These are phyloP conservation scores for Ailuropoda melanoleuca DNA, from an alignment of 2,113 vertebrate species.

Conservation along the genomic window DNA sequence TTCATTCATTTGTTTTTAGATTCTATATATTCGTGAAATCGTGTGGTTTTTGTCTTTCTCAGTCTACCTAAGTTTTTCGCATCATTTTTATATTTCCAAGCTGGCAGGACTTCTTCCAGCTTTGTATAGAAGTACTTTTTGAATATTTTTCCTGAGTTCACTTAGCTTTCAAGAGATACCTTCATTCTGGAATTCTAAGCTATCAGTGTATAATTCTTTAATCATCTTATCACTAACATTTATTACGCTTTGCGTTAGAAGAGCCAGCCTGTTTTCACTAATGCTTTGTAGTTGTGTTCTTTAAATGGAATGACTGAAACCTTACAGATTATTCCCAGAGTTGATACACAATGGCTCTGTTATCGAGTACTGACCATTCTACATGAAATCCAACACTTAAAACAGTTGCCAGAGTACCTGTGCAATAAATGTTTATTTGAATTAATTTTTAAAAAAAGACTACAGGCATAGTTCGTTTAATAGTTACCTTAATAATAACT, in stretches of 20 bases:
- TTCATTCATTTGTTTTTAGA: neutral
- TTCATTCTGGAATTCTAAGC: neutral
- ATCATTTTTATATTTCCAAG: neutral
- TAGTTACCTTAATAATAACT: constrained; percentile 23
- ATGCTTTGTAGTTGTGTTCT: neutral
- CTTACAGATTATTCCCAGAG: neutral
- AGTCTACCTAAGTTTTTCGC: neutral
- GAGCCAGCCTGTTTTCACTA: neutral
- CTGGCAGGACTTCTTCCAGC: neutral
- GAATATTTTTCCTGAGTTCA: neutral
- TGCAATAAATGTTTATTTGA: constrained; percentile 45
- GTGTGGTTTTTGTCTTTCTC: neutral
- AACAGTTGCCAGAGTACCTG: neutral
- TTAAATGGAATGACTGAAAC: neutral
- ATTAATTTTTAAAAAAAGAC: neutral
- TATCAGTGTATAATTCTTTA: neutral
- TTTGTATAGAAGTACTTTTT: neutral
- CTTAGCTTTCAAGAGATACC: neutral
- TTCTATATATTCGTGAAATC: neutral
- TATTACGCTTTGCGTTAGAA: constrained; percentile 6
- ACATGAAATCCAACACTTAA: neutral
- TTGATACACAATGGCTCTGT: neutral
- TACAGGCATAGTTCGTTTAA: neutral
- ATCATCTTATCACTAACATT: neutral
- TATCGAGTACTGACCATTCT: neutral